phyloP scores from a whole-genome alignment of 2,113 vertebrate genomes.

The Alaudala cheleensis region DNA sequence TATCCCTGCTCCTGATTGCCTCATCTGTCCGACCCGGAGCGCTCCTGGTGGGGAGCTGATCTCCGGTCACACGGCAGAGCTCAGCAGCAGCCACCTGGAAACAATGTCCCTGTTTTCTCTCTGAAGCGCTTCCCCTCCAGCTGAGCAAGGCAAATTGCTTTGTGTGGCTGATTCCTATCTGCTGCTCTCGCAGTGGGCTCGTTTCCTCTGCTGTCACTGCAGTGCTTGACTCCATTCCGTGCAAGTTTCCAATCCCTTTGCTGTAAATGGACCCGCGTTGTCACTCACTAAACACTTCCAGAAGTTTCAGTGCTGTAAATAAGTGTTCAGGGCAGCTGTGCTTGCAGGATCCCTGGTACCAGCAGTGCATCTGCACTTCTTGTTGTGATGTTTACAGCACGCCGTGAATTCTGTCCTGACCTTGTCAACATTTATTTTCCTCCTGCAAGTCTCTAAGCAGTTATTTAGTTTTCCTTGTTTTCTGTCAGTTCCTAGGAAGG shows the following conservation, averaged over 20 bases:
- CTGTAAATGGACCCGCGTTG: not conserved
- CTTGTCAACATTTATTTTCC: slow-evolving; percentile 50
- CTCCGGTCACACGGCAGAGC: not conserved
- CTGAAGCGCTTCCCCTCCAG: not conserved
- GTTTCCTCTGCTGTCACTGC: not conserved
- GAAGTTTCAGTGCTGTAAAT: not conserved
- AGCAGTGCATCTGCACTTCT: not conserved
- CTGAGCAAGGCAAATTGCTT: slow-evolving; percentile 11
- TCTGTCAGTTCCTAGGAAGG: not conserved
- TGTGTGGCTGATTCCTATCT: not conserved
- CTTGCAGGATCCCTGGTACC: not conserved
- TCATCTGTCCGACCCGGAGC: not conserved
- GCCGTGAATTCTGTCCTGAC: slow-evolving; percentile 7
- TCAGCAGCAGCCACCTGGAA: not conserved
- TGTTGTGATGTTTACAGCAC: not conserved
- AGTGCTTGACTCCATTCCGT: not conserved
- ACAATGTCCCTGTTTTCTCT: not conserved
- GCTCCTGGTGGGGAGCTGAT: not conserved
- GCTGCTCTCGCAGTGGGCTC: not conserved
- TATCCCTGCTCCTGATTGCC: not conserved
- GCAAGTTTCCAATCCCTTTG: not conserved
- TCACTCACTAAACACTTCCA: not conserved
- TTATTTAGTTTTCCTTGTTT: slow-evolving; percentile 39
- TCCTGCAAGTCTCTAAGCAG: not conserved
- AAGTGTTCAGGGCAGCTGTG: not conserved